Evolutionary conservation across 2,888 invertebrate genomes (phyloP), one percentile per base, ranked within the genome.

Genomic region (Mechanitis messenoides): DNA sequence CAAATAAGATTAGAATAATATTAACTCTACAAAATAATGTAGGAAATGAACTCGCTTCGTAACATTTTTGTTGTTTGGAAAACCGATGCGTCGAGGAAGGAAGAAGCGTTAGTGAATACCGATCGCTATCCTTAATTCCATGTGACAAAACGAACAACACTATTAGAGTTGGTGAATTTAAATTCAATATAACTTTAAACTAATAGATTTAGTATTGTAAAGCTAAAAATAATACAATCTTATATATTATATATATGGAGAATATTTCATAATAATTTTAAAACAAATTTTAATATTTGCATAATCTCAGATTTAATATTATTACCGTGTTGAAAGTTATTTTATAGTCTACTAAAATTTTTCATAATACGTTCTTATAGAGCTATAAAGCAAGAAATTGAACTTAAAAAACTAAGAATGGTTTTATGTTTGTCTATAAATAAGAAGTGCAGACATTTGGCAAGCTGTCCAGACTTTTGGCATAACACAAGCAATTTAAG

Each of bases 401-500:
- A 12, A 54, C 45, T 55, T 60, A 60, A 60, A 53, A 58, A 60
- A 55, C 54, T 56, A 55, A 60, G 50, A 54, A 58, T 55, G 53
- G 35, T 50, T 55, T 28, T 58, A 58, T 55, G 57, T 38, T 33
- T 20, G 33, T 33, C 56, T 58, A 58, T 65, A 60, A 63, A 63
- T 63, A 55, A 59, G 28, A 58, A 60, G 38, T 45, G 57, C 55
- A 60, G 57, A 63, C 57, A 61, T 59, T 63, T 66, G 63, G 61
- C 66, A 63, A 63, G 59, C 58, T 28, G 12, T 62, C 38, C 57
- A 12, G 46, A 45, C 54, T 59, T 65, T 63, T 65, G 65, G 63
- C 63, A 58, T 63, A 53, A 59, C 31, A 4, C 45, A 55, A 45
- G 59, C 59, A 59, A 35, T 54, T 46, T 28, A 59, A n/a, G 54